A percentile compares a stretch with the other conserved stretches of the same genome.
These are phyloP conservation scores for Encarsia formosa DNA, from an alignment of 2,888 invertebrate species.

Conservation along the genomic window DNA sequence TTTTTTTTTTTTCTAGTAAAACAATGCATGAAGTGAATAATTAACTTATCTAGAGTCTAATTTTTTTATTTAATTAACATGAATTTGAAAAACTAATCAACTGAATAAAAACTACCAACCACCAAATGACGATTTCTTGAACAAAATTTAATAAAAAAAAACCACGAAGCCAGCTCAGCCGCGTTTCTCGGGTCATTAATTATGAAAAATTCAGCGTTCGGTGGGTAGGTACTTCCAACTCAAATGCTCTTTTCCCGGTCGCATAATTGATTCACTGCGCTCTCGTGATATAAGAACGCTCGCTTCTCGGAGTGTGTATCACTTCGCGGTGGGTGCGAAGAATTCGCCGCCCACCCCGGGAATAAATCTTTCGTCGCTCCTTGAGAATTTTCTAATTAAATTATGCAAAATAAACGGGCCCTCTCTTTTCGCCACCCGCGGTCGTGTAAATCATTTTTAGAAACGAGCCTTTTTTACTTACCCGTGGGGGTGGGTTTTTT, in stretches of 20 bases:
- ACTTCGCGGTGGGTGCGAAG: background rate
- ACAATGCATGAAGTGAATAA: too few relatives aligned
- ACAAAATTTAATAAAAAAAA: too few relatives aligned
- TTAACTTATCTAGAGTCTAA: too few relatives aligned
- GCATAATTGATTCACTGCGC: conserved; percentile 44
- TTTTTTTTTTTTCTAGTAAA: too few relatives aligned
- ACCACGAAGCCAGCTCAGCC: conserved; percentile 26
- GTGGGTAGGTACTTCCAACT: background rate
- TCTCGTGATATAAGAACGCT: too few relatives aligned
- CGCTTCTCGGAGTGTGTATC: background rate
- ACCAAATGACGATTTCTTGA: too few relatives aligned
- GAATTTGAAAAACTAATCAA: too few relatives aligned
- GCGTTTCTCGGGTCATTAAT: conserved; percentile 41
- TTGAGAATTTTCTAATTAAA: conserved; percentile 29
- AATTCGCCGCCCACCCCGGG: conserved; percentile 27
- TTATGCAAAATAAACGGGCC: conserved; percentile 30
- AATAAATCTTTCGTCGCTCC: conserved; percentile 25
- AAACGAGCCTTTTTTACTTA: too few relatives aligned
- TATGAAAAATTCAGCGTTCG: conserved; percentile 43
- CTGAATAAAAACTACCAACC: too few relatives aligned
- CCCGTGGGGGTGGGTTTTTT: too few relatives aligned
- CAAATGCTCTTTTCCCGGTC: background rate
- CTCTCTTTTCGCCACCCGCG: conserved; percentile 22
- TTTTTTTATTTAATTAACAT: too few relatives aligned
- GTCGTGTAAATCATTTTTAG: conserved; percentile 25